Evolutionary conservation across 2,888 invertebrate genomes (phyloP).

Genomic region (Apocheima hispidaria): DNA sequence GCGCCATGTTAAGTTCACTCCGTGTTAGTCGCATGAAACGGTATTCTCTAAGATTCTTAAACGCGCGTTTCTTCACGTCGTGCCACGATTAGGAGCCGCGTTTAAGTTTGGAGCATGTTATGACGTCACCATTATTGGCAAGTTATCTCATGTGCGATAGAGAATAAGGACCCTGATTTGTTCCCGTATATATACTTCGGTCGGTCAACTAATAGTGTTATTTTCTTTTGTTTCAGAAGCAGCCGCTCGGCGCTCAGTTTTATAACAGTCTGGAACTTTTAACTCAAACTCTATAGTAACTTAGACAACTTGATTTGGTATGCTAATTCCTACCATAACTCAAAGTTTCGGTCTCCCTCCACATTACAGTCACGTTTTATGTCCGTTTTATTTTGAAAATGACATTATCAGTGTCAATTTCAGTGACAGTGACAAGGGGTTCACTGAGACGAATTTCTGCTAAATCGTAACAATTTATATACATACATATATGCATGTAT

Average conservation of each 20-base stretch:
- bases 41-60: too few species aligned
- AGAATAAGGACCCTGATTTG: too few species aligned
- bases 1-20: too few species aligned
- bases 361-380: not conserved
- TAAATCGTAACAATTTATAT: too few species aligned
- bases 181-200: not conserved
- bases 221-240: slow-evolving; percentile 23
- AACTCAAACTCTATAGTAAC: not conserved
- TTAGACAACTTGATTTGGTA: slow-evolving; percentile 3
- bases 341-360: not conserved
- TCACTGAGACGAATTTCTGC: not conserved
- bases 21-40: too few species aligned
- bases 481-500: too few species aligned
- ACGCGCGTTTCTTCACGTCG: too few species aligned
- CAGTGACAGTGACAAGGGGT: slow-evolving; percentile 4
- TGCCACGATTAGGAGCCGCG: too few species aligned
- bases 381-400: not conserved
- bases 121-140: too few species aligned
- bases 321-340: slow-evolving; percentile 18
- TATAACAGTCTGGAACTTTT: slow-evolving; percentile 1
- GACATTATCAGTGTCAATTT: slow-evolving; percentile 6
- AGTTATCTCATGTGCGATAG: too few species aligned
- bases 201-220: not conserved
- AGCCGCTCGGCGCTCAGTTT: not conserved
- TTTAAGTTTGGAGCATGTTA: too few species aligned